Conservation (phyloP, 1,140 invertebrate genomes). For the Zaprionus davidi region DNA sequence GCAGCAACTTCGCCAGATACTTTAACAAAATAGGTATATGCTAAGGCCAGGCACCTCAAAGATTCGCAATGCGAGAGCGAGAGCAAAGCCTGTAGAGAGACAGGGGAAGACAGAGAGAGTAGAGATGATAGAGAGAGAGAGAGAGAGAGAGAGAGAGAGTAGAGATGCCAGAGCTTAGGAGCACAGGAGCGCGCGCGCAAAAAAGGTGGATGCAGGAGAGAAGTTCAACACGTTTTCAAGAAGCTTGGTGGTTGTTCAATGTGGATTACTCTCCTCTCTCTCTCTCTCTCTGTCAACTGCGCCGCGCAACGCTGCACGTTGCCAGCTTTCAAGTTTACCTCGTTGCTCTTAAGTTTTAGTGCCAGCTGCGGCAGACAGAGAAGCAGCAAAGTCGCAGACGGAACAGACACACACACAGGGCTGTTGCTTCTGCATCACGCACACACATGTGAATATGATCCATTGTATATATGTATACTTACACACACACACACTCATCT, state of each 20-base stretch:
- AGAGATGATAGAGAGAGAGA: no score
- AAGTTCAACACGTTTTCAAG: conserved; percentile 44
- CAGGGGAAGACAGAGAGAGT: conserved; percentile 17
- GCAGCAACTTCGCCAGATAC: conserved; percentile 41
- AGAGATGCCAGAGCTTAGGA: not conserved
- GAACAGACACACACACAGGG: not conserved
- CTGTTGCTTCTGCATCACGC: conserved; percentile 5
- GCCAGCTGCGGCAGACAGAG: conserved; percentile 1
- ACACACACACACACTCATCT: not conserved
- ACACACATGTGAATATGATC: not conserved
- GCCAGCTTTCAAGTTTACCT: conserved; percentile 5
- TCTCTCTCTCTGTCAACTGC: not conserved
- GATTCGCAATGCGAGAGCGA: conserved; percentile 39
- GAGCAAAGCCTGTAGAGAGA: conserved; percentile 33
- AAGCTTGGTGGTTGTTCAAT: conserved; percentile 36
- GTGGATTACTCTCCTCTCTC: conserved; percentile 4
- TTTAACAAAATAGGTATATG: conserved; percentile 26
- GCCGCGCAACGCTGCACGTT: not conserved
- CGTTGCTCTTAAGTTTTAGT: conserved; percentile 3
- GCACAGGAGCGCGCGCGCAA: not conserved
- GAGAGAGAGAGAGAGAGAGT: not conserved
- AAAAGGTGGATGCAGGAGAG: conserved; percentile 15
- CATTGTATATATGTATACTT: not conserved
- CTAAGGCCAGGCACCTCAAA: conserved; percentile 48
- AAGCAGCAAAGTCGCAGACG: not conserved